A percentile compares a stretch with the other conserved stretches of the same genome.
These are phyloP conservation scores for Mohoua ochrocephala DNA, from an alignment of 2,113 vertebrate genomes.

Conservation along the genomic window DNA sequence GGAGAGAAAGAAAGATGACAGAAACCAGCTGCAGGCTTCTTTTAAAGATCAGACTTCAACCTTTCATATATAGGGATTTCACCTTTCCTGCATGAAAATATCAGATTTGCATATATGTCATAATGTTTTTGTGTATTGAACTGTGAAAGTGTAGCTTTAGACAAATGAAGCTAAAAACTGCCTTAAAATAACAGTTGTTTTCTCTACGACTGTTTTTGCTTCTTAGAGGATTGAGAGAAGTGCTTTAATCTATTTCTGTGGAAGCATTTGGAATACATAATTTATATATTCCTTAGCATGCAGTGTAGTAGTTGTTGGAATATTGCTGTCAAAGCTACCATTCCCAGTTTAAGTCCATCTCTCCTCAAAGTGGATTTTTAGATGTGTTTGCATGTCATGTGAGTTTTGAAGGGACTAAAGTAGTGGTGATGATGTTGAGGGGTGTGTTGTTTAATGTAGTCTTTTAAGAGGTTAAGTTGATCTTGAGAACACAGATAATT, in stretches of 20 bases:
- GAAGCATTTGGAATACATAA: not conserved
- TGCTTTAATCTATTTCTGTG: not conserved
- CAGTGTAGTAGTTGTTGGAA: not conserved
- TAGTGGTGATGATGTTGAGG: not conserved
- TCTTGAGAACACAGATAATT: not conserved
- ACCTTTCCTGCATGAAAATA: constrained; percentile 45
- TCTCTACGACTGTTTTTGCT: not conserved
- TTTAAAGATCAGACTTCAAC: constrained; percentile 38
- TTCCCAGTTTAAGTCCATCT: not conserved
- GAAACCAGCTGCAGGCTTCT: not conserved
- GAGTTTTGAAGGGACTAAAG: not conserved
- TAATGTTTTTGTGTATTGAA: not conserved
- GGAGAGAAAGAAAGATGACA: constrained; percentile 10
- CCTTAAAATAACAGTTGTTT: not conserved
- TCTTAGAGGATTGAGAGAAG: not conserved
- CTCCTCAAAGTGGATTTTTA: not conserved
- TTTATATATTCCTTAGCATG: not conserved
- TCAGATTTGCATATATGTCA: constrained; percentile 39
- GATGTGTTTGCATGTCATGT: not conserved
- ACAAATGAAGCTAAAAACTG: not conserved
- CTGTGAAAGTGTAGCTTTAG: not conserved
- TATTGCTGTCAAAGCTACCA: not conserved
- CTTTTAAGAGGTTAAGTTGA: not conserved
- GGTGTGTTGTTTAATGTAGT: not conserved
- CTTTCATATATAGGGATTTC: constrained; percentile 25